Evolutionary conservation across 2,888 invertebrate genomes (phyloP).

Genomic region (Embidobia sp.): DNA sequence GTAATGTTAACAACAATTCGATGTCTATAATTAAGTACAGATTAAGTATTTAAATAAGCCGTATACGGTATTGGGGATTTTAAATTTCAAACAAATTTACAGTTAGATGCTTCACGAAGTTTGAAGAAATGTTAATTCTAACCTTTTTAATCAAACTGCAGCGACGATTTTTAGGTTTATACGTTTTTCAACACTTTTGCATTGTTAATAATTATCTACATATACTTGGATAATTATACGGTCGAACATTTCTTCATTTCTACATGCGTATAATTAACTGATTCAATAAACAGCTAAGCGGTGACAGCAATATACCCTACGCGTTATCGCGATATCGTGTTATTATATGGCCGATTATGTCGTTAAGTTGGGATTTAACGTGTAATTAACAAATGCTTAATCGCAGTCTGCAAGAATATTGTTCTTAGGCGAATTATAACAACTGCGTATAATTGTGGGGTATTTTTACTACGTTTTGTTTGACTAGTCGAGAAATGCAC

Average conservation of each 20-base stretch:
- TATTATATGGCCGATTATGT: conserved; percentile 73
- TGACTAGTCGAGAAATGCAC: conserved; percentile 18
- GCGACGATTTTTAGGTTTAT: too few species aligned
- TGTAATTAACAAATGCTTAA: conserved; percentile 70
- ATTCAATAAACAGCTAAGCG: conserved; percentile 74
- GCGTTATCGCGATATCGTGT: conserved; percentile 66
- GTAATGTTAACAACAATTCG: too few species aligned
- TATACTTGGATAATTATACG: conserved; percentile 35
- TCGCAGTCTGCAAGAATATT: conserved; percentile 24
- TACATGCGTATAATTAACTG: conserved; percentile 65
- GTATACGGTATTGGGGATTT: too few species aligned
- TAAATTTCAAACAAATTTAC: too few species aligned
- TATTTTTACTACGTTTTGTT: conserved; percentile 44
- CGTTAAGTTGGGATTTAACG: conserved; percentile 70
- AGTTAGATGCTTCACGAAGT: too few species aligned
- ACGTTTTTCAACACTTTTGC: conserved; percentile 27
- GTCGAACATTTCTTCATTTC: conserved; percentile 15
- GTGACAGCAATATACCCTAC: conserved; percentile 70
- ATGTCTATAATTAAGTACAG: too few species aligned
- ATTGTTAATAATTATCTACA: conserved; percentile 28
- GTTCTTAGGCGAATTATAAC: conserved; percentile 47
- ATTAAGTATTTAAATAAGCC: too few species aligned
- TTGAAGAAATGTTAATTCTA: too few species aligned
- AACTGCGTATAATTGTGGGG: conserved; percentile 50
- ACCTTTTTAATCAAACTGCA: too few species aligned